phyloP scores from a whole-genome alignment of 2,888 invertebrate species.

The Volucella zonaria region DNA sequence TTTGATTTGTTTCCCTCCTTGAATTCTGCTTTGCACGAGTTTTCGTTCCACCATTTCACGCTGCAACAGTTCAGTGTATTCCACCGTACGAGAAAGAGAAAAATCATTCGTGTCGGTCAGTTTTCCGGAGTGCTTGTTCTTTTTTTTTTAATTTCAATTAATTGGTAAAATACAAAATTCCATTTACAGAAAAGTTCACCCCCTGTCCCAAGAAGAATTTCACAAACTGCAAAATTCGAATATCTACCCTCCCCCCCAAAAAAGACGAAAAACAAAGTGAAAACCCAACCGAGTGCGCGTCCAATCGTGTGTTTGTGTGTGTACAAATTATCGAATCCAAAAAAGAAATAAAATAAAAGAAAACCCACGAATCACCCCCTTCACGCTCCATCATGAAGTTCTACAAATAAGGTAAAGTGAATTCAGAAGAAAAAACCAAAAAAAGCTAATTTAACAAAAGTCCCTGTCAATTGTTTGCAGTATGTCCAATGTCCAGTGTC shows the following conservation, averaged over 20 bases:
- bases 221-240: constrained; percentile 37
- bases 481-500: too few species aligned
- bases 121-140: constrained; percentile 68
- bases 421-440: constrained; percentile 33
- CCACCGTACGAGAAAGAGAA: constrained; percentile 52
- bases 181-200: constrained; percentile 17
- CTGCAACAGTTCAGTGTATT: constrained; percentile 60
- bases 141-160: constrained; percentile 13
- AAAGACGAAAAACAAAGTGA: constrained; percentile 26
- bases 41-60: constrained; percentile 27
- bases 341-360: constrained; percentile 46
- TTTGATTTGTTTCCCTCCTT: neutral
- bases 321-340: neutral
- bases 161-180: constrained; percentile 56
- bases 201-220: constrained; percentile 30
- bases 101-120: constrained; percentile 73
- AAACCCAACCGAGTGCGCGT: constrained; percentile 43
- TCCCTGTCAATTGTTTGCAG: constrained; percentile 6
- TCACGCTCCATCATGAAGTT: constrained; percentile 65
- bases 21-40: constrained; percentile 9
- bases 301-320: constrained; percentile 7
- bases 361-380: constrained; percentile 59
- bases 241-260: neutral
- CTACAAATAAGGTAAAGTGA: constrained; percentile 69
- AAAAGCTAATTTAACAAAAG: constrained; percentile 34